Evolutionary conservation across 2,888 invertebrate genomes (phyloP).

Genomic region (Netelia virgata): DNA sequence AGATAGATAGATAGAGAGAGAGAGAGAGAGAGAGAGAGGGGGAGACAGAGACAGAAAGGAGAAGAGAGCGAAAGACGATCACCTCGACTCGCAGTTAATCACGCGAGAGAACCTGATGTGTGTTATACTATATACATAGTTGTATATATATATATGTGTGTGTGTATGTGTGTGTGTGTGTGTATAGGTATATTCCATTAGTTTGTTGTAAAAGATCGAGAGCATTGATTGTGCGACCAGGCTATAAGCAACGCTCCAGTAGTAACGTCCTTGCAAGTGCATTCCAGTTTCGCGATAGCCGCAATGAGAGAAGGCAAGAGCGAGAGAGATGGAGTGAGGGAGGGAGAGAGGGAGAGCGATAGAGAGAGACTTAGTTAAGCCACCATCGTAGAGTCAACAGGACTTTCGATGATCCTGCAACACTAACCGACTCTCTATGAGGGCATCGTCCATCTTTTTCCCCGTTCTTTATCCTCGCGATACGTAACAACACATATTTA

Average conservation of each 20-base stretch:
- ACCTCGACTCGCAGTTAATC: slow-evolving; percentile 61
- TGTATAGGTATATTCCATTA: slow-evolving; percentile 57
- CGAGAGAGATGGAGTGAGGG: slow-evolving; percentile 12
- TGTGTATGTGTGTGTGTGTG: slow-evolving; percentile 20
- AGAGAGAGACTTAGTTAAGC: slow-evolving; percentile 18
- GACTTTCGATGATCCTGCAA: slow-evolving; percentile 55
- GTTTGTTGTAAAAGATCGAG: slow-evolving; percentile 66
- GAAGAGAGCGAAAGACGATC: slow-evolving; percentile 37
- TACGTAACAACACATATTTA: slow-evolving; percentile 5
- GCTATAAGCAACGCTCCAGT: slow-evolving; percentile 65
- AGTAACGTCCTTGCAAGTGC: slow-evolving; percentile 70
- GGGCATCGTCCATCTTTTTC: slow-evolving; percentile 11
- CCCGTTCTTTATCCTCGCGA: slow-evolving; percentile 10
- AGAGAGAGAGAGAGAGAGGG: slow-evolving; percentile 17
- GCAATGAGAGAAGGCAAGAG: slow-evolving; percentile 42
- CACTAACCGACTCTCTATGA: slow-evolving; percentile 24
- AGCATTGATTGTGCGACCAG: slow-evolving; percentile 61
- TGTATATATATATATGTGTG: slow-evolving; percentile 11
- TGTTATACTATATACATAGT: slow-evolving; percentile 26
- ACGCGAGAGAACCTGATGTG: slow-evolving; percentile 48
- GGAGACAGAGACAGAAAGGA: no score
- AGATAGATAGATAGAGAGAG: no score
- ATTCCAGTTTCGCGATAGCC: slow-evolving; percentile 66
- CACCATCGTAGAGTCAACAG: slow-evolving; percentile 50
- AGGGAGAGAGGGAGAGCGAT: slow-evolving; percentile 24